Conservation (phyloP, 2,888 invertebrate genomes). For the Amiota mariae region DNA sequence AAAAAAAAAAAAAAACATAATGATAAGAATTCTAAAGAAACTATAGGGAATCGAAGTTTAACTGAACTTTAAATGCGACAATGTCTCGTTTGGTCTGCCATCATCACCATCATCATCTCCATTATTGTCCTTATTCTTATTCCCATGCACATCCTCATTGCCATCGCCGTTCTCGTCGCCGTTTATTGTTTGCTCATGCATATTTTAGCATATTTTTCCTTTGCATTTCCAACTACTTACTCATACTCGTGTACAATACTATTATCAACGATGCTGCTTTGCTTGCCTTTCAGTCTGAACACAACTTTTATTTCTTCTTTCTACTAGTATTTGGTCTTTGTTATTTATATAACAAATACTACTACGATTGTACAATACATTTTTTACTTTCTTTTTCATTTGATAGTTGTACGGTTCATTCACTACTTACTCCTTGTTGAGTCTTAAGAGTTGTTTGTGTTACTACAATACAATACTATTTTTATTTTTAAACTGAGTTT, state of each 20-base stretch:
- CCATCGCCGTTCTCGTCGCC: neutral
- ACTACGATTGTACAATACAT: too few species aligned
- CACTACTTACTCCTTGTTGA: too few species aligned
- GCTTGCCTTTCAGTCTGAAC: neutral
- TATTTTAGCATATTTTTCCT: conserved; percentile 53
- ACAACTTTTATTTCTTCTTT: neutral
- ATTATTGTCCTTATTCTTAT: too few species aligned
- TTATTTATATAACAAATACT: too few species aligned
- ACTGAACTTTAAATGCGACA: conserved; percentile 34
- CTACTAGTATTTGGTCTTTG: neutral
- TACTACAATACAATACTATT: too few species aligned
- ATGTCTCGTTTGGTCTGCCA: conserved; percentile 39
- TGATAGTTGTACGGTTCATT: too few species aligned
- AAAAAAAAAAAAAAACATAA: conserved; percentile 2
- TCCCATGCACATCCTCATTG: too few species aligned
- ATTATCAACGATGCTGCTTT: neutral
- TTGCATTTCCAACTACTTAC: neutral
- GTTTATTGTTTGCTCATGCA: conserved; percentile 49
- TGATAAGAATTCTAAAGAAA: too few species aligned
- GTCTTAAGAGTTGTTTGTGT: too few species aligned
- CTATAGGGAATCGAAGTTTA: conserved; percentile 23
- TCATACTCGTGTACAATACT: neutral
- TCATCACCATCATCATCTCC: neutral
- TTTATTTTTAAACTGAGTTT: too few species aligned
- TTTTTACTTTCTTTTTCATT: neutral